phyloP scores from a whole-genome alignment of 2,888 invertebrate genomes.

The Archips crataeganus region DNA sequence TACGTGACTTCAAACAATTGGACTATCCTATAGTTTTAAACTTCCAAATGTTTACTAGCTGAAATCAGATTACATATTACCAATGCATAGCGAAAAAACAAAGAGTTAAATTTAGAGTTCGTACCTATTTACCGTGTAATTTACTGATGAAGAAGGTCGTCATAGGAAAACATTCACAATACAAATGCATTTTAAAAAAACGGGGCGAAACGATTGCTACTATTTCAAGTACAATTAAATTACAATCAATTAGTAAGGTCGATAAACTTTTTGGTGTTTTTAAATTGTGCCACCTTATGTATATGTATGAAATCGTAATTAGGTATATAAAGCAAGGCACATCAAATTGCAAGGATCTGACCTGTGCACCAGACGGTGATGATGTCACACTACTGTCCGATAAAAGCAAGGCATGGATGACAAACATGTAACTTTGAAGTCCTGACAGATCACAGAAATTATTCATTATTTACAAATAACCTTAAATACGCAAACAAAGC shows the following conservation, averaged over 20 bases:
- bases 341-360: too few species aligned
- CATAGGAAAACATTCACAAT: conserved; percentile 5
- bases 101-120: not conserved
- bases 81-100: conserved; percentile 27
- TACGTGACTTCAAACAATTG: too few species aligned
- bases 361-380: too few species aligned
- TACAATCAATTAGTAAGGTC: not conserved
- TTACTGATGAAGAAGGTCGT: not conserved
- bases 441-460: too few species aligned
- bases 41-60: not conserved
- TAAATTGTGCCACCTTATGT: not conserved
- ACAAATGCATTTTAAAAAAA: conserved; percentile 1
- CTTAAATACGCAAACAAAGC: not conserved
- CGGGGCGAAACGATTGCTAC: conserved; percentile 36
- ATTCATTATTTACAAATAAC: not conserved
- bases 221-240: not conserved
- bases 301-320: not conserved
- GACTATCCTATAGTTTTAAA: not conserved
- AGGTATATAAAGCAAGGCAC: too few species aligned
- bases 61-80: not conserved
- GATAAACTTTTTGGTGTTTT: conserved; percentile 1
- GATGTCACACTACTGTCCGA: too few species aligned
- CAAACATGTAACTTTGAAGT: too few species aligned
- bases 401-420: too few species aligned
- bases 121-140: not conserved